These are phyloP conservation scores for Syngnathus typhle DNA, from an alignment of 2,113 vertebrate genomes.

Conservation along the genomic window DNA sequence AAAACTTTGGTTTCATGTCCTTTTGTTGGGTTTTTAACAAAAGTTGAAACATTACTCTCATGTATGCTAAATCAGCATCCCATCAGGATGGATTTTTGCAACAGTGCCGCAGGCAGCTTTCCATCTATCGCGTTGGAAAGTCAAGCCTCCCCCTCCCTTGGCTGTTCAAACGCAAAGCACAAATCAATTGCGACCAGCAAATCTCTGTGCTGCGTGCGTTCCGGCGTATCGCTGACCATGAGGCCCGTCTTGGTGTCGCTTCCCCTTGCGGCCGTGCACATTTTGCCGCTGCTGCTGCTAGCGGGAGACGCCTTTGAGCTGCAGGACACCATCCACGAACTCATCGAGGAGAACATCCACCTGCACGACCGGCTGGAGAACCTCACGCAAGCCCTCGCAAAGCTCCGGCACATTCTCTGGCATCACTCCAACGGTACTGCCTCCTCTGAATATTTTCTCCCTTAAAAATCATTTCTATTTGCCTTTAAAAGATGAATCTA, in stretches of 20 bases:
- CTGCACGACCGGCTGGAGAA: constrained; percentile 76
- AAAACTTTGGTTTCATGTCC: constrained; percentile 19
- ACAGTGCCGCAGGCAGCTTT: constrained; percentile 53
- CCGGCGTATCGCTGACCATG: not conserved
- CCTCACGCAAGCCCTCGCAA: constrained; percentile 68
- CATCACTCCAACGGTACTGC: constrained; percentile 65
- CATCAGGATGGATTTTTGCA: constrained; percentile 61
- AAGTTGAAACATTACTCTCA: not conserved
- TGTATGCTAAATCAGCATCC: not conserved
- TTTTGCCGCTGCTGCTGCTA: constrained; percentile 43
- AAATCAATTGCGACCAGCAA: constrained; percentile 3
- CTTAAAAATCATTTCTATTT: too few species aligned
- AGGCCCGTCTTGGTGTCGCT: not conserved
- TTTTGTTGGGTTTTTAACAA: not conserved
- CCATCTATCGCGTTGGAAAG: constrained; percentile 44
- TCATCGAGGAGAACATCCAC: constrained; percentile 75
- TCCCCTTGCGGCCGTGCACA: constrained; percentile 8
- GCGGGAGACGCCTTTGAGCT: constrained; percentile 65
- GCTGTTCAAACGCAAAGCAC: constrained; percentile 12
- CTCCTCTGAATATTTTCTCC: not conserved
- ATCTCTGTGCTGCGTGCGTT: not conserved
- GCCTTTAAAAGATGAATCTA: not conserved
- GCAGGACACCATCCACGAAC: constrained; percentile 73
- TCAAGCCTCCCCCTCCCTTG: constrained; percentile 13
- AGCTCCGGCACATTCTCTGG: constrained; percentile 67